phyloP scores from a whole-genome alignment of 2,797 vertebrate species.

The Thunnus albacares region DNA sequence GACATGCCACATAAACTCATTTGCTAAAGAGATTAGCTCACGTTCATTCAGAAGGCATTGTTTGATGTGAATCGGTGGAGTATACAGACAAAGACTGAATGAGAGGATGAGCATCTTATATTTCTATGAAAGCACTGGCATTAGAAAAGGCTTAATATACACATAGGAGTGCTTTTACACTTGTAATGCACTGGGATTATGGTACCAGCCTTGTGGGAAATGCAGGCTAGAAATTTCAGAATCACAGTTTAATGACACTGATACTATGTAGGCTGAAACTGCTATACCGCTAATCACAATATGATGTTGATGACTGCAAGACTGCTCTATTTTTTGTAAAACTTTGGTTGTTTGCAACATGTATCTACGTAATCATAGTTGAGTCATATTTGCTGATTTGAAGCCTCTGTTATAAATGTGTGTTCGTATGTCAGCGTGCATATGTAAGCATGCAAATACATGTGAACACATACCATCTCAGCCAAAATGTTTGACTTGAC shows the following conservation, averaged over 20 bases:
- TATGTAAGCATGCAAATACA: conserved; percentile 10
- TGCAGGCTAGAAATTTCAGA: neutral
- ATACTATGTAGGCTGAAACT: neutral
- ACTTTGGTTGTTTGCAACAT: neutral
- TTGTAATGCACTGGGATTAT: conserved; percentile 32
- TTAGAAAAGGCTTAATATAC: conserved; percentile 7
- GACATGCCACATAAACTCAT: neutral
- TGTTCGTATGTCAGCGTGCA: conserved; percentile 40
- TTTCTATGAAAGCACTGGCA: conserved; percentile 15
- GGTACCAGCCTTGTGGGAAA: neutral
- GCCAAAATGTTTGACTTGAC: conserved; percentile 46
- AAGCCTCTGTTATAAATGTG: conserved; percentile 9
- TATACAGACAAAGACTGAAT: neutral
- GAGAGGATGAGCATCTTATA: neutral
- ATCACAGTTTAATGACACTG: neutral
- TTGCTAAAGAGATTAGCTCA: conserved; percentile 24
- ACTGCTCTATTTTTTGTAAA: neutral
- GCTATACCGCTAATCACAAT: neutral
- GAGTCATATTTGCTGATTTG: conserved; percentile 20
- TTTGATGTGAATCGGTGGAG: neutral
- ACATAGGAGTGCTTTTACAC: neutral
- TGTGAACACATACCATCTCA: conserved; percentile 6
- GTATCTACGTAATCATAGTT: conserved; percentile 3
- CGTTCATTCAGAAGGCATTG: neutral
- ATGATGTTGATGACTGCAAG: neutral